Conservation (phyloP, 64 coral and sea anemone species). For the Actinia equina region DNA sequence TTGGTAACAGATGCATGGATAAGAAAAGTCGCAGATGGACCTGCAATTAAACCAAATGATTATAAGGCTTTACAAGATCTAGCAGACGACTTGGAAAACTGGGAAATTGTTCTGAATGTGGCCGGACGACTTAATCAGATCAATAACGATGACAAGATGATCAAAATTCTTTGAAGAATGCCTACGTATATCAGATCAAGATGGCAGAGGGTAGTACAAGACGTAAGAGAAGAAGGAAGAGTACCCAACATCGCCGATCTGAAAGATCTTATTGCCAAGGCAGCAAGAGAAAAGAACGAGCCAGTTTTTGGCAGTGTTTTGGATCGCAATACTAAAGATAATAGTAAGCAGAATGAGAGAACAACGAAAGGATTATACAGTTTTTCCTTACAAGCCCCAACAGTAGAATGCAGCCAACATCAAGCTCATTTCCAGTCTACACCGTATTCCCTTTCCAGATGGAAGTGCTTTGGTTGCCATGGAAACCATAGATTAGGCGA, state of each 20-base stretch:
- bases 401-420: too few species aligned
- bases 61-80: constrained; percentile 15
- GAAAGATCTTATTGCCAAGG: too few species aligned
- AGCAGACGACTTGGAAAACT: constrained; percentile 35
- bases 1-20: constrained; percentile 38
- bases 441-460: too few species aligned
- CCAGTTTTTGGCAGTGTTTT: constrained; percentile 1
- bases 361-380: neutral
- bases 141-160: neutral
- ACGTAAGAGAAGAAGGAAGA: neutral
- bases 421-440: too few species aligned
- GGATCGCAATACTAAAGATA: neutral
- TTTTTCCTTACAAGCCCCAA: neutral
- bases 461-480: too few species aligned
- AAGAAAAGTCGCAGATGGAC: constrained; percentile 26
- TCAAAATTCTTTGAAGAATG: neutral
- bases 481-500: too few species aligned
- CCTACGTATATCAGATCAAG: too few species aligned
- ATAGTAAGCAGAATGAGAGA: neutral
- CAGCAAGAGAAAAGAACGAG: constrained; percentile 25
- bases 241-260: constrained; percentile 9
- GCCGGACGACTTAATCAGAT: neutral
- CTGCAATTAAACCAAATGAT: constrained; percentile 30
- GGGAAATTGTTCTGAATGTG: constrained; percentile 27
- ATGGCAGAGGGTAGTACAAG: neutral